Evolutionary conservation across 2,797 vertebrate genomes (phyloP).

Genomic region (Crax fasciolata): DNA sequence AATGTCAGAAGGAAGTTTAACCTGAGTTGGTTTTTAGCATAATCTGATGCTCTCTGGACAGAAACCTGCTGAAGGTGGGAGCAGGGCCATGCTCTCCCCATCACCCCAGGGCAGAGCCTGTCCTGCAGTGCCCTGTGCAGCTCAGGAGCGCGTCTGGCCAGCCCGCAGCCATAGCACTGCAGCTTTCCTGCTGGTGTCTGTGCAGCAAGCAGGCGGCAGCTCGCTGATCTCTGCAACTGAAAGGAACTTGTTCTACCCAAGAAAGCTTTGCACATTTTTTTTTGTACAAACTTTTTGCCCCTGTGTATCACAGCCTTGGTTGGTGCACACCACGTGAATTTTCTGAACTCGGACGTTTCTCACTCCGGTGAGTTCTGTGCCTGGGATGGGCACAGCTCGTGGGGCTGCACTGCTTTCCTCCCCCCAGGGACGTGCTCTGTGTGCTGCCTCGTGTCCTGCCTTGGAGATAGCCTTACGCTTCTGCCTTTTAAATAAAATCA

Average conservation of each 20-base stretch:
- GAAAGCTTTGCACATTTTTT: too few relatives aligned
- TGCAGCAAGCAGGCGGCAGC: too few relatives aligned
- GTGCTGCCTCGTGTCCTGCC: rapidly evolving
- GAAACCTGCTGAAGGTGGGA: too few relatives aligned
- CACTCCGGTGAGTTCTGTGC: too few relatives aligned
- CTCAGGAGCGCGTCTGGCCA: too few relatives aligned
- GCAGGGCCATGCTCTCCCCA: too few relatives aligned
- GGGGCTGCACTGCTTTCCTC: rapidly evolving
- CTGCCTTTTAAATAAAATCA: neutral
- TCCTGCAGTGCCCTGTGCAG: neutral
- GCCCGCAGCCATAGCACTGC: too few relatives aligned
- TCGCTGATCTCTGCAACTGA: too few relatives aligned
- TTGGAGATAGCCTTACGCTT: neutral
- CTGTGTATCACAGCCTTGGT: rapidly evolving
- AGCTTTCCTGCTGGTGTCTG: too few relatives aligned
- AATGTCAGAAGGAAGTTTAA: neutral
- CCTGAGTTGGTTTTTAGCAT: neutral
- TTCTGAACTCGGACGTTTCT: rapidly evolving
- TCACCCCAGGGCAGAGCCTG: rapidly evolving
- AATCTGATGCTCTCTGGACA: neutral
- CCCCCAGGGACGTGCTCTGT: neutral
- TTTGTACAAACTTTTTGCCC: neutral
- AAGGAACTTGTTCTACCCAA: too few relatives aligned
- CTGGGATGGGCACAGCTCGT: neutral
- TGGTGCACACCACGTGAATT: neutral